A percentile compares a stretch with the other conserved stretches of the same genome.
phyloP scores from a whole-genome alignment of 2,888 invertebrate species.

The Pristionchus maxplancki region DNA sequence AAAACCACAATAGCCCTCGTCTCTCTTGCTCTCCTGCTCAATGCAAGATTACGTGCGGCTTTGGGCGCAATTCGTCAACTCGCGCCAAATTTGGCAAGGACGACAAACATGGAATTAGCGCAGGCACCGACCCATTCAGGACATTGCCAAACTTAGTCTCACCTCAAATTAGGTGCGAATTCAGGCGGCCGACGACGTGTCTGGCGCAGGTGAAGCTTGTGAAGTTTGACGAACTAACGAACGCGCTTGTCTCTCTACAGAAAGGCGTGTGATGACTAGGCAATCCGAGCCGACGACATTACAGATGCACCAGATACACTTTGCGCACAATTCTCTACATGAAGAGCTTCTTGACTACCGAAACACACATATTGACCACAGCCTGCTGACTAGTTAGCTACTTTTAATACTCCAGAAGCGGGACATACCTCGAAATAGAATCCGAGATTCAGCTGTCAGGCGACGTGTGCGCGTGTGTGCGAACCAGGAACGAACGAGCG shows the following conservation, averaged over 20 bases:
- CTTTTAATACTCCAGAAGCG: not conserved
- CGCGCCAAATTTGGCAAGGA: not conserved
- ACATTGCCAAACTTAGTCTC: not conserved
- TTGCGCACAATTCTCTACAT: not conserved
- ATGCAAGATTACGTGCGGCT: constrained; percentile 1
- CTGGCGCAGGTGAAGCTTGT: not conserved
- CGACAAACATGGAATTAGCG: not conserved
- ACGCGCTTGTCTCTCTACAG: not conserved
- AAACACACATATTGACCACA: not conserved
- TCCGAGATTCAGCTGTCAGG: not conserved
- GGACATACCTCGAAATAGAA: not conserved
- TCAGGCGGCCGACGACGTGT: not conserved
- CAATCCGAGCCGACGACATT: not conserved
- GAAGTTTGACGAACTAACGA: not conserved
- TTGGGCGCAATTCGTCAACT: not conserved
- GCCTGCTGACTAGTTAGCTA: not conserved
- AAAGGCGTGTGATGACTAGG: not conserved
- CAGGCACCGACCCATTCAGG: not conserved
- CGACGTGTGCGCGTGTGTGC: not conserved
- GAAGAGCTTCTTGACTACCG: not conserved
- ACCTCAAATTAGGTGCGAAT: not conserved
- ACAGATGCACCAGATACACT: not conserved
- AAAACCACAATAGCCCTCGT: not conserved
- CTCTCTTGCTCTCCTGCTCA: not conserved
- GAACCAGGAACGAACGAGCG: not conserved